These are phyloP conservation scores for Buathra laborator DNA, from an alignment of 2,888 invertebrate genomes.

Conservation along the genomic window DNA sequence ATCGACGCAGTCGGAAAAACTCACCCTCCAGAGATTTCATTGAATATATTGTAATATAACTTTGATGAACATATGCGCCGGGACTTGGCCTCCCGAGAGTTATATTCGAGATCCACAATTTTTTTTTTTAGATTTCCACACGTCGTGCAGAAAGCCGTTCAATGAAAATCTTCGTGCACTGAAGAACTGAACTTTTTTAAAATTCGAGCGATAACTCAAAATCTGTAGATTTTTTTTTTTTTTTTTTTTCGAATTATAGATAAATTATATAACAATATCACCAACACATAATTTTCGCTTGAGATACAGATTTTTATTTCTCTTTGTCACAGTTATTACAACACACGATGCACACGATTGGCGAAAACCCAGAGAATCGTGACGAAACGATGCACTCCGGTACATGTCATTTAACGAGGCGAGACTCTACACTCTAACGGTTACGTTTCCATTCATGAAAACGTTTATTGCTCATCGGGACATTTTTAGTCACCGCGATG, in stretches of 20 bases:
- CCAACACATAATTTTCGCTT: conserved; percentile 22
- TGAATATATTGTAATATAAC: neutral
- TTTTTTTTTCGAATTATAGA: neutral
- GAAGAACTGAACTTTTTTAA: neutral
- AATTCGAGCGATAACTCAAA: conserved; percentile 5
- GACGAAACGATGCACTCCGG: conserved; percentile 1
- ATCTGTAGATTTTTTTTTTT: neutral
- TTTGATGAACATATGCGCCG: no score
- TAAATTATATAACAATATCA: neutral
- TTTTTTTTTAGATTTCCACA: no score
- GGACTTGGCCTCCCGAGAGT: no score
- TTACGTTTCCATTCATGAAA: conserved; percentile 35
- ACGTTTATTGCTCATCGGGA: conserved; percentile 21
- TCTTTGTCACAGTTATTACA: conserved; percentile 10
- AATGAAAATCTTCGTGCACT: conserved; percentile 9
- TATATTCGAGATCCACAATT: no score
- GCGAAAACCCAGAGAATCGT: conserved; percentile 6
- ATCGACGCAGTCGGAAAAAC: neutral
- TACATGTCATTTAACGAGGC: neutral
- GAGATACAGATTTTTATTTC: neutral
- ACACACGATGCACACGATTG: neutral
- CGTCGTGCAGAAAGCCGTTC: no score
- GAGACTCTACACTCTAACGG: conserved; percentile 5
- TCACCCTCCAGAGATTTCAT: conserved; percentile 20
- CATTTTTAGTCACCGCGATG: conserved; percentile 5